Evolutionary conservation across 2,113 vertebrate genomes (phyloP).

Genomic region (Sphyrna mokarran): DNA sequence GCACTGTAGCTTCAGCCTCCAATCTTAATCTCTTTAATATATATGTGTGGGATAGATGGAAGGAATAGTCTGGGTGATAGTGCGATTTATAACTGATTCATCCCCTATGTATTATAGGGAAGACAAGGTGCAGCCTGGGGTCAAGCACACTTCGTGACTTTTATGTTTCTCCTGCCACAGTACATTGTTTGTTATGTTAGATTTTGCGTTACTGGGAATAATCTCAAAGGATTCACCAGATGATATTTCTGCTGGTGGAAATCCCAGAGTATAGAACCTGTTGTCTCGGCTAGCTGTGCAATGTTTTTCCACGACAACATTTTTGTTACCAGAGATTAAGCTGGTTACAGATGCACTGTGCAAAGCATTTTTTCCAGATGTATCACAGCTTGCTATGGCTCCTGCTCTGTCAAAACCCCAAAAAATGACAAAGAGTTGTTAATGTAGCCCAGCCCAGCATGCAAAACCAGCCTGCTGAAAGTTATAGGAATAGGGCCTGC

Average conservation of each 20-base stretch:
- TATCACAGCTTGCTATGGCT: too few relatives aligned
- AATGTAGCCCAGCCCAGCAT: too few relatives aligned
- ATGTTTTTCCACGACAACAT: neutral
- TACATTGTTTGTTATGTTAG: neutral
- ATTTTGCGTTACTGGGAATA: neutral
- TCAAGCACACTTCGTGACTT: neutral
- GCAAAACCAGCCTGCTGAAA: too few relatives aligned
- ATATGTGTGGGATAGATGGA: neutral
- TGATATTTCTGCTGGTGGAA: constrained; percentile 2
- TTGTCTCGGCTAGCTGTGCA: neutral
- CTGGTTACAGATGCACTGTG: too few relatives aligned
- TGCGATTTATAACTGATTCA: neutral
- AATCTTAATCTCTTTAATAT: neutral
- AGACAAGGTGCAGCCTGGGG: neutral
- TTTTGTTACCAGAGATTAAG: neutral
- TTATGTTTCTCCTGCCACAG: neutral
- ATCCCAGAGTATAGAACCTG: neutral
- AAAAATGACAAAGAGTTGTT: too few relatives aligned
- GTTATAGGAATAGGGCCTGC: too few relatives aligned
- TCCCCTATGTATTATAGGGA: neutral
- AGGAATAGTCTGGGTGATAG: neutral
- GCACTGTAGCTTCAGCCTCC: neutral
- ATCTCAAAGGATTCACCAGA: neutral
- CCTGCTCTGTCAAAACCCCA: too few relatives aligned
- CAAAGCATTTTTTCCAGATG: too few relatives aligned